Evolutionary conservation across 2,888 invertebrate genomes (phyloP).

Genomic region (Sesia bembeciformis): DNA sequence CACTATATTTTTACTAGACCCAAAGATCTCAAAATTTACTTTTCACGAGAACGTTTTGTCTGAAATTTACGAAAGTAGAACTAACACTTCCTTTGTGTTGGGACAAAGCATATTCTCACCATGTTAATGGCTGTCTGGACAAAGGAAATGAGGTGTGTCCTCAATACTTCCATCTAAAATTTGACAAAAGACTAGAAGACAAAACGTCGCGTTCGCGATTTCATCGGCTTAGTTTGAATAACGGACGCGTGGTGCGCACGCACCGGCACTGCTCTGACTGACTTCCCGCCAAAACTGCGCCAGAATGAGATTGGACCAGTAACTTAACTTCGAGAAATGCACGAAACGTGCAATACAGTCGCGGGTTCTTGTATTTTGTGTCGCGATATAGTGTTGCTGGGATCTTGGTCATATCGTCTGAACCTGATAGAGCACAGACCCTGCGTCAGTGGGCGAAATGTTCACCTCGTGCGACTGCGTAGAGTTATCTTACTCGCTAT

Average conservation of each 20-base stretch:
- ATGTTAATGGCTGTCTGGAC: conserved; percentile 54
- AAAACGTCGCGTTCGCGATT: conserved; percentile 64
- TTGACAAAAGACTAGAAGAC: conserved; percentile 54
- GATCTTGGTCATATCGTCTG: no score
- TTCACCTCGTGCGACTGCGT: no score
- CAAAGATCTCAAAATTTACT: no score
- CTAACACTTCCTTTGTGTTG: conserved; percentile 61
- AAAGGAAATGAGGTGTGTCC: conserved; percentile 63
- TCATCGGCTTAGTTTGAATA: conserved; percentile 40
- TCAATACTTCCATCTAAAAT: conserved; percentile 64
- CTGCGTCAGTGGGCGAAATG: no score
- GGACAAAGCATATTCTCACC: conserved; percentile 65
- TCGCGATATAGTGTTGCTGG: no score
- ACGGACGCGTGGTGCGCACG: conserved; percentile 65
- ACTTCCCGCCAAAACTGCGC: conserved; percentile 65
- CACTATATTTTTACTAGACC: no score
- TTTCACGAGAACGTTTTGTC: not conserved
- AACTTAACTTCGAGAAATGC: no score
- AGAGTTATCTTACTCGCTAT: no score
- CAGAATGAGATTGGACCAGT: no score
- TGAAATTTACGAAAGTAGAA: conserved; percentile 57
- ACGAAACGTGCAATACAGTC: no score
- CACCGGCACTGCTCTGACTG: conserved; percentile 59
- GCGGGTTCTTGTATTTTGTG: no score
- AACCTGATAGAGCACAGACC: no score